phyloP scores from a whole-genome alignment of 30 jellyfish, hydroid and myxozoan species.

The Pelagia noctiluca region DNA sequence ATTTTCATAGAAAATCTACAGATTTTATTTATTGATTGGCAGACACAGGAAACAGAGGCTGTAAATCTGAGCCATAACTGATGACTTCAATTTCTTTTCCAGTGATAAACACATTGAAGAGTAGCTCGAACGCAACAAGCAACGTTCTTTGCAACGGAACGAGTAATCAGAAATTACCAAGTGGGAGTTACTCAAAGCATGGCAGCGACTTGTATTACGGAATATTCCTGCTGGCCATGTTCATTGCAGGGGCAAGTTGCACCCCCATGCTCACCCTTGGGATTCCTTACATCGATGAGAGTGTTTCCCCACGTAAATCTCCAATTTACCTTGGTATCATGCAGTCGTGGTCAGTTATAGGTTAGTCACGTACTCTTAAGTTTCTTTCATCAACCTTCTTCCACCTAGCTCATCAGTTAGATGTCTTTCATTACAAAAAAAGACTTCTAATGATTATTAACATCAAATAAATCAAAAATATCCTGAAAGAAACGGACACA shows the following conservation, averaged over 20 bases:
- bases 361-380: constrained; percentile 12
- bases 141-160: constrained; percentile 41
- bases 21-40: too few relatives aligned
- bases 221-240: constrained; percentile 64
- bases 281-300: constrained; percentile 83
- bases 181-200: constrained; percentile 3
- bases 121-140: constrained; percentile 40
- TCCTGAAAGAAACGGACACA: too few relatives aligned
- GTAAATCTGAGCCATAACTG: too few relatives aligned
- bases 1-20: too few relatives aligned
- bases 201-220: constrained; percentile 46
- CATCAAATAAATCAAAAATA: too few relatives aligned
- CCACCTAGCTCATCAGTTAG: too few relatives aligned
- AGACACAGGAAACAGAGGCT: too few relatives aligned
- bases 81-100: too few relatives aligned
- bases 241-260: constrained; percentile 73
- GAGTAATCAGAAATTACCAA: constrained; percentile 41
- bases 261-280: constrained; percentile 87
- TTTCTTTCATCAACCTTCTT: neutral
- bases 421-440: too few relatives aligned
- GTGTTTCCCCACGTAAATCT: constrained; percentile 60
- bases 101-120: neutral
- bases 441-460: too few relatives aligned
- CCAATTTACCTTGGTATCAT: constrained; percentile 81
- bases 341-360: constrained; percentile 50